These are phyloP conservation scores for Parasteatoda tepidariorum DNA, from an alignment of 1,140 invertebrate genomes.

Conservation along the genomic window DNA sequence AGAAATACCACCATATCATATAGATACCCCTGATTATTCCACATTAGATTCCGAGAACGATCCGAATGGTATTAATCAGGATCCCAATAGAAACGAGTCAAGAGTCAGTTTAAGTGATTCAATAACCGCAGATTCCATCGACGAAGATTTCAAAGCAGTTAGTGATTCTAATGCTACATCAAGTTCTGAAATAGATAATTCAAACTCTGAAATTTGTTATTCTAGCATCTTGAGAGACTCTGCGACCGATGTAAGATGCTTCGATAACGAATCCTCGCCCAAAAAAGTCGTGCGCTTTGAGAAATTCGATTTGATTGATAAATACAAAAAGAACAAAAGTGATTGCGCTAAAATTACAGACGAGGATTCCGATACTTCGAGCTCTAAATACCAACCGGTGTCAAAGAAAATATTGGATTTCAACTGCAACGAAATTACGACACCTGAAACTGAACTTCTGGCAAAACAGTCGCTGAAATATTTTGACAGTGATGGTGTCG, in stretches of 20 bases:
- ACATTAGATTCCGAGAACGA: slow-evolving; percentile 31
- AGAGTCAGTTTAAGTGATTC: too few species aligned
- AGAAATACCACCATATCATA: slow-evolving; percentile 24
- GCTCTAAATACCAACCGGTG: background rate
- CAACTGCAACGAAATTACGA: slow-evolving; percentile 31
- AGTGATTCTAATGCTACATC: background rate
- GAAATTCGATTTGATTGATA: slow-evolving; percentile 39
- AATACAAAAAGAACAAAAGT: slow-evolving; percentile 33
- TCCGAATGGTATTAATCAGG: background rate
- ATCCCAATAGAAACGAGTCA: background rate
- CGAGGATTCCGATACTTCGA: slow-evolving; percentile 4
- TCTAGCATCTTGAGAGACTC: slow-evolving; percentile 30
- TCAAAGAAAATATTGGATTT: slow-evolving; percentile 1
- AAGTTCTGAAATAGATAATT: background rate
- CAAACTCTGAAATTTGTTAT: background rate
- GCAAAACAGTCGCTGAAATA: background rate
- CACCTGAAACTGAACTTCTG: background rate
- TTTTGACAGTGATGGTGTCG: background rate
- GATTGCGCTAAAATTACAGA: slow-evolving; percentile 17
- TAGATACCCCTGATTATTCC: slow-evolving; percentile 47
- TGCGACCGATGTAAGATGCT: background rate
- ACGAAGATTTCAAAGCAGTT: background rate
- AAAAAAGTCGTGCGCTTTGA: slow-evolving; percentile 44
- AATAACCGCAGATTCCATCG: background rate
- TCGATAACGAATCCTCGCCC: background rate